phyloP scores from a whole-genome alignment of 2,888 invertebrate species.

The Osedax fenrisi region DNA sequence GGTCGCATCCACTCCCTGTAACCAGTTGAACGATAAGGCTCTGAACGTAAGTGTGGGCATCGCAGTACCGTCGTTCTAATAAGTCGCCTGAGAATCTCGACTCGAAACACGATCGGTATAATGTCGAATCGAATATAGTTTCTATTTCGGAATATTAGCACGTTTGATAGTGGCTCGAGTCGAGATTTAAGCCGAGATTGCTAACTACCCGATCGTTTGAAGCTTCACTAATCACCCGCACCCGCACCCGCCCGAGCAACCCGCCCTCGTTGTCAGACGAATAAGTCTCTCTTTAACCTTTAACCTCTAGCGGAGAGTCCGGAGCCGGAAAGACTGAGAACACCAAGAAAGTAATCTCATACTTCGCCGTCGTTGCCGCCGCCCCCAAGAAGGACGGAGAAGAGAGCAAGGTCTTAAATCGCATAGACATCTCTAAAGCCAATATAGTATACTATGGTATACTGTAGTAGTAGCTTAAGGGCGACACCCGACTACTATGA shows the following conservation, averaged over 20 bases:
- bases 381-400: background rate
- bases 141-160: too few species aligned
- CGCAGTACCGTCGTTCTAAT: background rate
- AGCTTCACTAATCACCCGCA: background rate
- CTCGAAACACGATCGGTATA: background rate
- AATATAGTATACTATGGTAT: too few species aligned
- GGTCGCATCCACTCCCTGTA: constrained; percentile 24
- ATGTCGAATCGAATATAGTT: too few species aligned
- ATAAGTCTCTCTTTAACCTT: too few species aligned
- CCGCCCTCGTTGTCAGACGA: too few species aligned
- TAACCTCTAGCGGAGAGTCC: constrained; percentile 75
- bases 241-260: background rate
- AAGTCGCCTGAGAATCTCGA: background rate
- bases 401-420: background rate
- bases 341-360: constrained; percentile 99
- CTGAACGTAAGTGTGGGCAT: constrained; percentile 3
- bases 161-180: too few species aligned
- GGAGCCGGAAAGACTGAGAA: constrained; percentile 99
- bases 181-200: too few species aligned
- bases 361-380: constrained; percentile 60
- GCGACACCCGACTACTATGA: too few species aligned
- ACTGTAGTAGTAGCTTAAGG: too few species aligned
- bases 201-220: too few species aligned
- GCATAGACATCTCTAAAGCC: too few species aligned
- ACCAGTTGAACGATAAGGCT: background rate